Percentiles rank a stretch among this genome's conserved stretches.
Evolutionary conservation across 30 jellyfish, hydroid and myxozoan species (phyloP).

Genomic region (Pelagia noctiluca): DNA sequence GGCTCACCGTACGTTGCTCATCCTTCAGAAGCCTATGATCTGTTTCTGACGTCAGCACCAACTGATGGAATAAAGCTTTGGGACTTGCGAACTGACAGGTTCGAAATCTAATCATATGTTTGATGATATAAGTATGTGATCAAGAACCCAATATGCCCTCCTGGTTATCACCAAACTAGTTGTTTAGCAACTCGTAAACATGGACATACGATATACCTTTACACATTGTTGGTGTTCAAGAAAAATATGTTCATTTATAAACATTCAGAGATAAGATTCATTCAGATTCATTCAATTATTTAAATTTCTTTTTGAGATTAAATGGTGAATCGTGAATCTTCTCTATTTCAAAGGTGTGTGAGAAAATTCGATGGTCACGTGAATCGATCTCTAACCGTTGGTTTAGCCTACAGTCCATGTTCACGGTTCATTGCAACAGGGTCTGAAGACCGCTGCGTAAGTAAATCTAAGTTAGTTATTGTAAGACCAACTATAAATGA

Average conservation of each 20-base stretch:
- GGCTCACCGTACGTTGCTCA: slow-evolving; percentile 92
- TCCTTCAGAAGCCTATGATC: slow-evolving; percentile 93
- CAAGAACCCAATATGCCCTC: too few relatives aligned
- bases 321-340: not conserved
- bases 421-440: slow-evolving; percentile 96
- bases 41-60: slow-evolving; percentile 94
- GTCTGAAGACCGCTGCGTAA: slow-evolving; percentile 96
- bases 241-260: too few relatives aligned
- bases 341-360: slow-evolving; percentile 74
- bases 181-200: too few relatives aligned
- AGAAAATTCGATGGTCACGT: slow-evolving; percentile 94
- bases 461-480: too few relatives aligned
- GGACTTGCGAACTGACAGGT: slow-evolving; percentile 93
- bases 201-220: too few relatives aligned
- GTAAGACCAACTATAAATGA: too few relatives aligned
- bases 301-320: not conserved
- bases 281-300: slow-evolving; percentile 25
- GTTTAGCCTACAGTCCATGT: slow-evolving; percentile 95
- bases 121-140: not conserved
- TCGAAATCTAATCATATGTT: not conserved
- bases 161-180: too few relatives aligned
- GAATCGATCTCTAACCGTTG: slow-evolving; percentile 86
- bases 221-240: too few relatives aligned
- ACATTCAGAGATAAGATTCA: not conserved
- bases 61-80: slow-evolving; percentile 94